Conservation (phyloP, 2,888 invertebrate genomes). For the Callosobruchus maculatus region DNA sequence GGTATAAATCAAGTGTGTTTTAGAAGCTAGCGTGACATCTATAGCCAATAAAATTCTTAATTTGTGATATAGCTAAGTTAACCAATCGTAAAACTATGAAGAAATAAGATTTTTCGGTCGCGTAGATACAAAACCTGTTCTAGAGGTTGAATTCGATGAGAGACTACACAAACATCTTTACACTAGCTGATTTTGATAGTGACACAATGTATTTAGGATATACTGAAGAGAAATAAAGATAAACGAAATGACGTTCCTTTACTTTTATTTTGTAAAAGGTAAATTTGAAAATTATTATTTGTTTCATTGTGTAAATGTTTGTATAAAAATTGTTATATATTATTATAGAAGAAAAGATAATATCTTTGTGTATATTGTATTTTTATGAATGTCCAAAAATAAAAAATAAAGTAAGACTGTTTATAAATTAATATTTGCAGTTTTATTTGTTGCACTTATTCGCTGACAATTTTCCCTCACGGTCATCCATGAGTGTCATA, state of each 20-base stretch:
- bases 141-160: background rate
- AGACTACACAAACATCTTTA: background rate
- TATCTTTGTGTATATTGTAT: constrained; percentile 40
- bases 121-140: constrained; percentile 16
- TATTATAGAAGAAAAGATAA: constrained; percentile 30
- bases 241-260: constrained; percentile 3
- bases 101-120: constrained; percentile 19
- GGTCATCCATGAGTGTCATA: too few relatives aligned
- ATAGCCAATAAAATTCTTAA: constrained; percentile 8
- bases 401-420: constrained; percentile 41
- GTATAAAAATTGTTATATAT: constrained; percentile 36
- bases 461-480: too few relatives aligned
- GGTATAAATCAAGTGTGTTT: background rate
- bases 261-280: constrained; percentile 6
- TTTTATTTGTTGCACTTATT: constrained; percentile 3
- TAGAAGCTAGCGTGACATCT: constrained; percentile 5
- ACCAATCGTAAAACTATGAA: constrained; percentile 14
- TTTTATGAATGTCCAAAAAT: constrained; percentile 42
- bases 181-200: constrained; percentile 16
- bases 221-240: background rate
- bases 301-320: constrained; percentile 34
- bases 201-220: constrained; percentile 11
- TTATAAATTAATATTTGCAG: constrained; percentile 29
- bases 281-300: constrained; percentile 22
- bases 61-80: constrained; percentile 8